A percentile compares a stretch with the other conserved stretches of the same genome.
These are phyloP conservation scores for Lepidurus arcticus DNA, from an alignment of 1,140 invertebrate genomes.

Conservation along the genomic window DNA sequence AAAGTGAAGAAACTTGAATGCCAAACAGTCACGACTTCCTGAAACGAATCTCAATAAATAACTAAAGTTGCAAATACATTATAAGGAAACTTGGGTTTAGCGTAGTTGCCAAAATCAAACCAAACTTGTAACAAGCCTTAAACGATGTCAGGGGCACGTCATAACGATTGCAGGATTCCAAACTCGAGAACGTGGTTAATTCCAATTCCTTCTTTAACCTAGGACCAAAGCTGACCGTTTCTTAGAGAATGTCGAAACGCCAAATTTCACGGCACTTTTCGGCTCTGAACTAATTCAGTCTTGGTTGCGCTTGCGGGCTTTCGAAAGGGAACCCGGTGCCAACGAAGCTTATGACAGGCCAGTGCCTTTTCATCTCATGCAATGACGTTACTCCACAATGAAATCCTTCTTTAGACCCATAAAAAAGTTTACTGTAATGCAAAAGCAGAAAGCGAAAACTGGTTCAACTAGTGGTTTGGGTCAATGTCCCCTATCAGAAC, in stretches of 20 bases:
- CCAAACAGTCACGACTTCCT: neutral
- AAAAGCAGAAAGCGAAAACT: constrained; percentile 2
- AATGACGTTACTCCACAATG: neutral
- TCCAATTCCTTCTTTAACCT: too few relatives aligned
- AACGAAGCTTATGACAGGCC: neutral
- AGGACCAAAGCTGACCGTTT: neutral
- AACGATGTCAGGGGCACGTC: too few relatives aligned
- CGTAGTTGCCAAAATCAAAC: too few relatives aligned
- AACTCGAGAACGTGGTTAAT: too few relatives aligned
- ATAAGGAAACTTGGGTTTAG: too few relatives aligned
- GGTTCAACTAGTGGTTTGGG: neutral
- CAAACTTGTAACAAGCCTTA: too few relatives aligned
- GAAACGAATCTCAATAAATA: neutral
- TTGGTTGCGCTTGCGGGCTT: neutral
- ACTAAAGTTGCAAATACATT: neutral
- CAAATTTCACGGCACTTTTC: neutral
- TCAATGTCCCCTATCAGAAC: neutral
- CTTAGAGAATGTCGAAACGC: neutral
- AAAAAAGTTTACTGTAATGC: neutral
- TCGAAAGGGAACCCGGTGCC: neutral
- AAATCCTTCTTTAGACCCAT: neutral
- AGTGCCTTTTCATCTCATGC: neutral
- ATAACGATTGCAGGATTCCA: too few relatives aligned
- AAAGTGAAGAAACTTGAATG: neutral
- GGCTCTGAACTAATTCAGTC: neutral